Conservation (phyloP, 2,797 vertebrate genomes). For the Phalanger gymnotis region DNA sequence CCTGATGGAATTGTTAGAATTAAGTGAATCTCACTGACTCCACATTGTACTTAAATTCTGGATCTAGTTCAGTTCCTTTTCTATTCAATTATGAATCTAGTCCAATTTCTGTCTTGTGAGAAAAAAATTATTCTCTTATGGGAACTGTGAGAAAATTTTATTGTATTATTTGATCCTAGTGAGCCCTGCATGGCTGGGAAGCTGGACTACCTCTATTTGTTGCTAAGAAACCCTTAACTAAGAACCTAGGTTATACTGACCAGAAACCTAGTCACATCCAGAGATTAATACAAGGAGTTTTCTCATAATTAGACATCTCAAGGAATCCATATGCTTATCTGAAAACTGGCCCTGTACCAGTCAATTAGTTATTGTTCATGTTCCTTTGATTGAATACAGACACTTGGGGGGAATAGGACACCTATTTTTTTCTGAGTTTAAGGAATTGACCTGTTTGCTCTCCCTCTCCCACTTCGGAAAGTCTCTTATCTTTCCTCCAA, state of each 20-base stretch:
- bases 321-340: not conserved
- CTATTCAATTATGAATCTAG: not conserved
- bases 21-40: not conserved
- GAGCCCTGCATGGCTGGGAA: rapidly evolving
- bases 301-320: not conserved
- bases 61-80: not conserved
- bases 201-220: not conserved
- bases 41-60: not conserved
- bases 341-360: too few species aligned
- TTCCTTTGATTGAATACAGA: too few species aligned
- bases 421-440: too few species aligned
- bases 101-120: not conserved
- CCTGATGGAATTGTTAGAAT: not conserved
- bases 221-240: not conserved
- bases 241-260: not conserved
- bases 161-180: not conserved
- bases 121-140: too few species aligned
- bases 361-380: too few species aligned
- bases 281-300: not conserved
- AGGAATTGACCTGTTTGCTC: too few species aligned
- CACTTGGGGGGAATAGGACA: too few species aligned
- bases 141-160: not conserved
- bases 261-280: not conserved
- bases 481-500: too few species aligned
- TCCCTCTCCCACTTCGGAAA: too few species aligned